Evolutionary conservation across 1,140 invertebrate genomes (phyloP).

Genomic region (Solen grandis): DNA sequence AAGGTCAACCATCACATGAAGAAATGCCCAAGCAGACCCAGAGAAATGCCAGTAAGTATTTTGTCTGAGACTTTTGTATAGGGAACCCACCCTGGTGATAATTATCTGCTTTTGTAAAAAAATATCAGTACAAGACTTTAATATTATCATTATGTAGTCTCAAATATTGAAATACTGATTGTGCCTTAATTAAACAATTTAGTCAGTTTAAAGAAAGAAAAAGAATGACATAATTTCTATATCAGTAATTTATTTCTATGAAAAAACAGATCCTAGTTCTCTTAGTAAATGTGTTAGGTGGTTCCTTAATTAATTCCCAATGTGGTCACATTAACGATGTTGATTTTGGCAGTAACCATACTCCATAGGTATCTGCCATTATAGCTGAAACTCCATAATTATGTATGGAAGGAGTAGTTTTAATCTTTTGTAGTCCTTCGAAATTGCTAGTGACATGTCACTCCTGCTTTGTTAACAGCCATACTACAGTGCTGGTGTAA

Average conservation of each 20-base stretch:
- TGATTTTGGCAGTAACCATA: not conserved
- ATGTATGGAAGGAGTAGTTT: not conserved
- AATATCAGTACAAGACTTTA: not conserved
- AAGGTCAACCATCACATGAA: slow-evolving; percentile 52
- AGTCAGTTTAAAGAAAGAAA: not conserved
- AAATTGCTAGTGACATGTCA: not conserved
- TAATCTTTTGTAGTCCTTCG: not conserved
- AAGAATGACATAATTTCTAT: too few relatives aligned
- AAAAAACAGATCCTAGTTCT: too few relatives aligned
- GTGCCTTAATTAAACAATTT: not conserved
- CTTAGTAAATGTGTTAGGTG: too few relatives aligned
- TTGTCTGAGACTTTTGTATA: not conserved
- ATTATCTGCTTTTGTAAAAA: not conserved
- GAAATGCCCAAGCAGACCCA: slow-evolving; percentile 48
- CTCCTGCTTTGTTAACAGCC: slow-evolving; percentile 13
- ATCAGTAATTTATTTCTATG: too few relatives aligned
- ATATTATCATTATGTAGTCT: not conserved
- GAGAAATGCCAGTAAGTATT: slow-evolving; percentile 46
- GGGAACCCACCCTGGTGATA: not conserved
- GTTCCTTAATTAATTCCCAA: too few relatives aligned
- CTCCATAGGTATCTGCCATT: not conserved
- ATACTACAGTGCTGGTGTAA: slow-evolving; percentile 61
- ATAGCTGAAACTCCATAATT: not conserved
- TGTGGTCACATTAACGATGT: too few relatives aligned
- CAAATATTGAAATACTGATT: not conserved